These are phyloP conservation scores for Chironomus striatipennis DNA, from an alignment of 1,140 invertebrate genomes.

Conservation along the genomic window DNA sequence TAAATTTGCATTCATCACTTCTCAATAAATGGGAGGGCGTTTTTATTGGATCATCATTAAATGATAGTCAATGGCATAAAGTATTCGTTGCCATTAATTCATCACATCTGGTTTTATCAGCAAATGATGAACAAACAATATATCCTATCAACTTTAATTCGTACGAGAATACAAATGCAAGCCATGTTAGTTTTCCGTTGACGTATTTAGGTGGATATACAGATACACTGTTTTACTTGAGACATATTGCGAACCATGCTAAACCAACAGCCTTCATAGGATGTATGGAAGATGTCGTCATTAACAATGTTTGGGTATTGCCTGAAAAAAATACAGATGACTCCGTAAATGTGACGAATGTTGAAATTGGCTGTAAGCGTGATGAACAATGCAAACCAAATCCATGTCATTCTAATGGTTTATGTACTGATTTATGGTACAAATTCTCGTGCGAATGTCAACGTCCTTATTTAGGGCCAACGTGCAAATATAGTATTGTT, in stretches of 20 bases:
- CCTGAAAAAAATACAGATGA: slow-evolving; percentile 32
- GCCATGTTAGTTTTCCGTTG: slow-evolving; percentile 68
- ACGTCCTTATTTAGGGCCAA: slow-evolving; percentile 75
- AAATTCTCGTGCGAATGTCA: slow-evolving; percentile 78
- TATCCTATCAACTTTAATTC: slow-evolving; percentile 66
- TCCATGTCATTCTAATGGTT: slow-evolving; percentile 77
- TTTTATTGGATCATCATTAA: slow-evolving; percentile 71
- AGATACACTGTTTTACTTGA: slow-evolving; percentile 47
- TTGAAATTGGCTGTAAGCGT: slow-evolving; percentile 64
- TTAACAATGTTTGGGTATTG: slow-evolving; percentile 71
- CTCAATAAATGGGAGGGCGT: slow-evolving; percentile 84
- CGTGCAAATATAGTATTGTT: slow-evolving; percentile 83
- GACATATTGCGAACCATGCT: slow-evolving; percentile 53
- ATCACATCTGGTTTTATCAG: slow-evolving; percentile 71
- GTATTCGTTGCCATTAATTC: slow-evolving; percentile 79
- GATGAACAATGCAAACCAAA: slow-evolving; percentile 73
- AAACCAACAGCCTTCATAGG: slow-evolving; percentile 71
- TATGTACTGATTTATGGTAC: slow-evolving; percentile 82
- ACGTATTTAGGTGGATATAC: slow-evolving; percentile 72
- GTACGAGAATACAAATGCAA: slow-evolving; percentile 61
- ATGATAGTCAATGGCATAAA: slow-evolving; percentile 80
- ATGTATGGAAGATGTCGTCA: slow-evolving; percentile 82
- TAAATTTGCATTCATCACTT: slow-evolving; percentile 78
- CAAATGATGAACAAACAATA: slow-evolving; percentile 81
- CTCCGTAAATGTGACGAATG: slow-evolving; percentile 41